Conservation (phyloP, 2,888 invertebrate species). For the Lumbricus terrestris region DNA sequence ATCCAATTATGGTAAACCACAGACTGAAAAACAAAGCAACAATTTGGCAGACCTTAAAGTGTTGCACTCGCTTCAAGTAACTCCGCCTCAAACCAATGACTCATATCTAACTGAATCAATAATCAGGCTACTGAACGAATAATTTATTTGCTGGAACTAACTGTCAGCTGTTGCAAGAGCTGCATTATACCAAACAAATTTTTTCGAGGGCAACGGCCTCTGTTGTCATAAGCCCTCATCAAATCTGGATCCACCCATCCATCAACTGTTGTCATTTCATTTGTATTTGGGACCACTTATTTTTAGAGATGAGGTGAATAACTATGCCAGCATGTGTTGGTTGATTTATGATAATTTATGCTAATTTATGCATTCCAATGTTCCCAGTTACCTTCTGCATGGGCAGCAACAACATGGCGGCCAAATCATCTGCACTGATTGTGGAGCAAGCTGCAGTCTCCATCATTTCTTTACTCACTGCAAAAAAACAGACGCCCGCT, state of each 20-base stretch:
- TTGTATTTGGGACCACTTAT: neutral
- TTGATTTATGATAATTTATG: neutral
- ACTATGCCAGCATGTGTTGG: neutral
- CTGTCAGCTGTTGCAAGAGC: too few relatives aligned
- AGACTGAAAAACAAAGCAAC: too few relatives aligned
- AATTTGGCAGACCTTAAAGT: too few relatives aligned
- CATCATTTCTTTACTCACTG: neutral
- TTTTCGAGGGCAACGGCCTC: too few relatives aligned
- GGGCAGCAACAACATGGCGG: neutral
- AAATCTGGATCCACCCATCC: too few relatives aligned
- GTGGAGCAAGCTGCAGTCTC: neutral
- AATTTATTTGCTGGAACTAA: neutral
- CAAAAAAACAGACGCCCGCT: neutral
- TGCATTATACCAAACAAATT: too few relatives aligned
- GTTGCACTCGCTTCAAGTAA: too few relatives aligned
- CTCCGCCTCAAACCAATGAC: too few relatives aligned
- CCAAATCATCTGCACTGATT: neutral
- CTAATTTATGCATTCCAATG: neutral
- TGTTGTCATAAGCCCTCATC: too few relatives aligned
- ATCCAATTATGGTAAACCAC: too few relatives aligned
- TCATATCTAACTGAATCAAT: neutral
- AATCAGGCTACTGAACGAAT: neutral
- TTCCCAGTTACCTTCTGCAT: neutral
- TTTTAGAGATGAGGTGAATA: neutral
- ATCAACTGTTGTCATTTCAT: neutral